A percentile compares a stretch with the other conserved stretches of the same genome.
phyloP scores from a whole-genome alignment of 2,888 invertebrate genomes.

The Acleris holmiana region DNA sequence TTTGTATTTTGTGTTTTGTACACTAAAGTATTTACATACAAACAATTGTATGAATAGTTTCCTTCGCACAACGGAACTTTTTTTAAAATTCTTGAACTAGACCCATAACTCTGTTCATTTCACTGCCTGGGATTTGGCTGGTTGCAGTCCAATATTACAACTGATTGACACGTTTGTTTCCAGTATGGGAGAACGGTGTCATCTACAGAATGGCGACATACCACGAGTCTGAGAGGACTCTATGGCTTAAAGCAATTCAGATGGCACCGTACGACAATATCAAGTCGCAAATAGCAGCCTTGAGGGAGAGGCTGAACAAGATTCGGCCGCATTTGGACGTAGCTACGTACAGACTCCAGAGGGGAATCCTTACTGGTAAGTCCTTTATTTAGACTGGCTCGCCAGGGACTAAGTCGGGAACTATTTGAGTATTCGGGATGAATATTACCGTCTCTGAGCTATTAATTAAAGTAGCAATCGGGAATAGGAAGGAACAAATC shows the following conservation, averaged over 20 bases:
- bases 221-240: slow-evolving; percentile 91
- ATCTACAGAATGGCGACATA: slow-evolving; percentile 92
- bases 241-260: slow-evolving; percentile 94
- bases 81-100: no score
- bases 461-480: no score
- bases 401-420: no score
- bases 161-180: slow-evolving; percentile 17
- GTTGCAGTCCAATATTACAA: no score
- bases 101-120: no score
- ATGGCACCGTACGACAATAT: slow-evolving; percentile 93
- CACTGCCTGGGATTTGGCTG: no score
- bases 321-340: slow-evolving; percentile 87
- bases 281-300: slow-evolving; percentile 87
- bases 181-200: slow-evolving; percentile 93
- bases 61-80: no score
- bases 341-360: slow-evolving; percentile 88
- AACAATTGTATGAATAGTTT: no score
- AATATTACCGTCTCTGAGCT: no score
- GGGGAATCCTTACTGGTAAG: slow-evolving; percentile 88
- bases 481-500: no score
- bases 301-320: slow-evolving; percentile 86
- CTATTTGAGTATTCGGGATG: not conserved
- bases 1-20: no score
- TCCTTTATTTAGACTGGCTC: not conserved
- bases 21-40: no score